These are phyloP conservation scores for Ichneumon xanthorius DNA, from an alignment of 2,888 invertebrate species.

Conservation along the genomic window DNA sequence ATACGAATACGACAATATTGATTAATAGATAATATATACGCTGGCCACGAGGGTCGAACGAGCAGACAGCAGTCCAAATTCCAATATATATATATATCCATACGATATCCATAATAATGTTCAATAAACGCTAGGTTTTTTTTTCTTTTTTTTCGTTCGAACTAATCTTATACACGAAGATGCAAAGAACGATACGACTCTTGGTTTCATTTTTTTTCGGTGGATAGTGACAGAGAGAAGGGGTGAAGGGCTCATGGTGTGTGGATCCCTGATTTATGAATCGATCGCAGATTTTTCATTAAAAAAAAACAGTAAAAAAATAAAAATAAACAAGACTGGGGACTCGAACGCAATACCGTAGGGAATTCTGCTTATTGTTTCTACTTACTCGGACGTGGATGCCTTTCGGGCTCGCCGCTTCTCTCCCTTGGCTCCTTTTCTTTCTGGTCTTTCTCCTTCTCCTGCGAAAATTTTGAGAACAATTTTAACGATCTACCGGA, in stretches of 20 bases:
- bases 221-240: conserved; percentile 25
- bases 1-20: conserved; percentile 64
- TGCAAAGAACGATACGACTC: conserved; percentile 72
- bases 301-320: neutral
- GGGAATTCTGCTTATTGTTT: conserved; percentile 53
- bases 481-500: neutral
- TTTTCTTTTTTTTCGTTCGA: conserved; percentile 66
- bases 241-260: conserved; percentile 42
- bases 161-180: conserved; percentile 78
- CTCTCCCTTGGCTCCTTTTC: conserved; percentile 81
- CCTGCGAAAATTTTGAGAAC: conserved; percentile 70
- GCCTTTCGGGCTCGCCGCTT: conserved; percentile 82
- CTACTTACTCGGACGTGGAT: conserved; percentile 84
- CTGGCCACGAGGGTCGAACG: conserved; percentile 71
- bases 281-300: conserved; percentile 48
- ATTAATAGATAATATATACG: conserved; percentile 47
- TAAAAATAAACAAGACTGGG: conserved; percentile 31
- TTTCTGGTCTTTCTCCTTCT: conserved; percentile 81
- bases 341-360: conserved; percentile 64
- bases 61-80: conserved; percentile 77
- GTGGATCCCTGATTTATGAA: conserved; percentile 54
- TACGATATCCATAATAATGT: conserved; percentile 57
- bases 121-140: conserved; percentile 18
- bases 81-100: conserved; percentile 62
- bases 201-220: conserved; percentile 10